A percentile compares a stretch with the other conserved stretches of the same genome.
Conservation (phyloP, 2,797 vertebrate species). For the Darevskia nairensis region DNA sequence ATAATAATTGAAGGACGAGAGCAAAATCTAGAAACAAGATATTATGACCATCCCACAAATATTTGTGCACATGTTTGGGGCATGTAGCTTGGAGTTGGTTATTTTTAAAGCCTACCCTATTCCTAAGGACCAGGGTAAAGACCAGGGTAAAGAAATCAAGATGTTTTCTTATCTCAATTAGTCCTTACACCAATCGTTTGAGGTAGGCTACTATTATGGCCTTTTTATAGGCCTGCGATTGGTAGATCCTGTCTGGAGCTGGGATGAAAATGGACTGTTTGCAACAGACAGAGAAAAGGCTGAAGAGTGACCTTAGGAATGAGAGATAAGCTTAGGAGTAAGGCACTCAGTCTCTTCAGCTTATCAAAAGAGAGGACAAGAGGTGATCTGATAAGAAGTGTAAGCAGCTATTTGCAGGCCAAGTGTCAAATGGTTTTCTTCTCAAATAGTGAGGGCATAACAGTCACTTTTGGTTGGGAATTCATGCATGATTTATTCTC, state of each 20-base stretch:
- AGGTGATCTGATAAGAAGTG: neutral
- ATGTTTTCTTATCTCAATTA: neutral
- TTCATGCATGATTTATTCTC: neutral
- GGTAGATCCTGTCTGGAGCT: neutral
- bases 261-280: slow-evolving; percentile 1
- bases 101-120: neutral
- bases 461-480: neutral
- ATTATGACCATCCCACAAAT: neutral
- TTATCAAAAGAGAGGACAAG: slow-evolving; percentile 20
- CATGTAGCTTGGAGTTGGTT: neutral
- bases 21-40: neutral
- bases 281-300: neutral
- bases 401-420: neutral
- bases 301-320: neutral
- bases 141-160: neutral
- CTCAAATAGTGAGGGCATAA: neutral
- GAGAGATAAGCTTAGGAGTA: neutral
- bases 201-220: neutral
- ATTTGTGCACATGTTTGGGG: neutral
- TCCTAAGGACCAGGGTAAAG: neutral
- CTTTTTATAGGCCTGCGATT: neutral
- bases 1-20: neutral
- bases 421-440: neutral
- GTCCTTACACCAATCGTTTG: neutral
- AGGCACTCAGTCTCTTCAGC: neutral